Base-by-base conservation (phyloP, 2,113 vertebrate genomes). In the Cardinalis cardinalis region DNA sequence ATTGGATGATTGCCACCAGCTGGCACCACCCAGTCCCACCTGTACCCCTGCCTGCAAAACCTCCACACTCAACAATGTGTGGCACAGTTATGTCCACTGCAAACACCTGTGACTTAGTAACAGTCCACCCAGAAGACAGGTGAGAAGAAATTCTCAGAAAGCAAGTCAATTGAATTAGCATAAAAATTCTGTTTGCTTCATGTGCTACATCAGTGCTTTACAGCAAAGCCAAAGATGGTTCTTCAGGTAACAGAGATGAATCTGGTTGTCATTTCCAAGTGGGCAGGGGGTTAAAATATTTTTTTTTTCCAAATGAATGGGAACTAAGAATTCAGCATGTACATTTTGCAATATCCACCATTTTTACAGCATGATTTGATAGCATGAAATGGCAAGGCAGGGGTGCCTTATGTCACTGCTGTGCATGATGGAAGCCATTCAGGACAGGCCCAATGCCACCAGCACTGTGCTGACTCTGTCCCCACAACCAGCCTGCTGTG, bases 71-170 rank as follows among this genome's bases (percentile, higher is more conserved):
- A 92, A 79, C 61, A 61, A 70, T 28, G 38, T 53, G 65, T 46
- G 72, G 85, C 73, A 76, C 41, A 15, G 10, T 77, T 51, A 46
- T 79, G 89, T 61, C 73, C 66, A 73, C 63, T 52, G 46, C 79
- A 91, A 74, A 60, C 55, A 61, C 55, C 18, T 63, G 18, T 46
- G 19, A 93, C 43, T 76, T 52, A 60, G 38, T 31, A 86, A 73
- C 16, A 72, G 60, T 26, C 51, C 25, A 2, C 56, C 69, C 90
- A 95, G 71, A 58, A 92, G 68, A 95, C 53, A 95, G 78, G 75
- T 87, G 90, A 96, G 88, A 85, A 94, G 73, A 95, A 95, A 94
- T 92, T 95, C 94, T 96, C 91, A 79, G 56, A 71, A 88, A 89
- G 17, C 19, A 87, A 95, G 79, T 87, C 89, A 94, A 92, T 91